Base-by-base conservation (phyloP, 2,888 invertebrate genomes). In the Notodonta dromedarius region DNA sequence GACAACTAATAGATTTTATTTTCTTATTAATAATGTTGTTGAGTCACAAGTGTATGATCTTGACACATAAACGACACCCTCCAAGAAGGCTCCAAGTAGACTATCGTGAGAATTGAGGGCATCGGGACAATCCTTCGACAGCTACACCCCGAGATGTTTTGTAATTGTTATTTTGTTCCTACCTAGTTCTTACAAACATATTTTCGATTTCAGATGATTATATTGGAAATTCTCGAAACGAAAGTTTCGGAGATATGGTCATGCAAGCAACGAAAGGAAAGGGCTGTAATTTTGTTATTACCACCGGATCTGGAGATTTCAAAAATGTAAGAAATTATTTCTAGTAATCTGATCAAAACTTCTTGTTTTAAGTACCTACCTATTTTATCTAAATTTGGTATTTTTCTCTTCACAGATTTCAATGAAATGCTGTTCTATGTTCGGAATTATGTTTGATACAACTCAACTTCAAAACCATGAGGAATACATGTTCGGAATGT, bases 191-290 rank as follows among this genome's bases (percentile, higher is more conserved):
- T 50, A 50, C 16, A 14, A 16, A 16, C 16, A 50, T 8, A 50
- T 16, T 4, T 40, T 32, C 1, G 16, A 9, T 55, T 51, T 16
- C 69, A 90, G 90, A 78, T 56, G 78, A 84, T n/a, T 70, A 86
- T 35, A 85, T 91, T 24, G 88, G 86, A 0, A 83, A 80, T 67
- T 90, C 89, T 3, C 80, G 86, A 4, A 87, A 89, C 55, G 32
- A 51, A 5, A 73, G 73, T 14, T 90, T 91, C 57, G 70, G 61
- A 5, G 86, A 89, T 56, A 83, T 86, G 82, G 70, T 90, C 2
- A 44, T 77, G 11, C 61, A 14, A 32, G 66, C 62, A 0, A 88
- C 86, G 0, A 79, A 84, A 8, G 84, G 84, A 4, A 11, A 66
- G 7, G 89, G 89, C 13, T 87, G 87, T 56, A 53, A 82, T 3